A percentile compares a stretch with the other conserved stretches of the same genome.
phyloP scores from a whole-genome alignment of 2,888 invertebrate genomes.

The Conistra vaccinii region DNA sequence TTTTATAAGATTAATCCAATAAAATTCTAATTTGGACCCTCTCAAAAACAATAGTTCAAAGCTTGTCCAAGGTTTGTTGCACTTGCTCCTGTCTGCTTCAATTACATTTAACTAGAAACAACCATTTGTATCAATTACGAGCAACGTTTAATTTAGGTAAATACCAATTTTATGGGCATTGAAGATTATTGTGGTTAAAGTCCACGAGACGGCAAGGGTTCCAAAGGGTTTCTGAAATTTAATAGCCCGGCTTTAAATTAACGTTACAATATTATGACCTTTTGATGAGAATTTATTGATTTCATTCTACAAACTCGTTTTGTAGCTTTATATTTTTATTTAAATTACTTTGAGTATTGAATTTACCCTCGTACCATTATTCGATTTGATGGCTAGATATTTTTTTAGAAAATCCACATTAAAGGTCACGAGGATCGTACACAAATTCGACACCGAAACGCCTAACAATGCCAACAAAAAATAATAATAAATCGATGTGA shows the following conservation, averaged over 20 bases:
- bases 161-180: conserved; percentile 88
- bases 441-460: conserved; percentile 69
- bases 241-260: conserved; percentile 78
- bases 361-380: conserved; percentile 25
- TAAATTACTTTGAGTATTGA: conserved; percentile 47
- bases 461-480: conserved; percentile 66
- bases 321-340: conserved; percentile 30
- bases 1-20: conserved; percentile 50
- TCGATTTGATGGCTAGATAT: conserved; percentile 28
- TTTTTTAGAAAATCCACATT: conserved; percentile 55
- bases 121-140: conserved; percentile 90
- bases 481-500: conserved; percentile 75
- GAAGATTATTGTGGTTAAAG: conserved; percentile 82
- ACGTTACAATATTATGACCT: conserved; percentile 69
- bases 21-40: conserved; percentile 47
- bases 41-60: conserved; percentile 56
- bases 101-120: conserved; percentile 88
- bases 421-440: conserved; percentile 68
- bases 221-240: conserved; percentile 85
- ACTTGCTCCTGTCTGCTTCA: conserved; percentile 80
- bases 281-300: conserved; percentile 83
- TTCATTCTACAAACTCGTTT: conserved; percentile 52
- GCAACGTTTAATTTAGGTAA: conserved; percentile 87
- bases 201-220: conserved; percentile 69
- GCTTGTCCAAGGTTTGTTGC: conserved; percentile 70